These are phyloP conservation scores for Sphaerophoria rueppellii DNA, from an alignment of 2,888 invertebrate genomes.

Conservation along the genomic window DNA sequence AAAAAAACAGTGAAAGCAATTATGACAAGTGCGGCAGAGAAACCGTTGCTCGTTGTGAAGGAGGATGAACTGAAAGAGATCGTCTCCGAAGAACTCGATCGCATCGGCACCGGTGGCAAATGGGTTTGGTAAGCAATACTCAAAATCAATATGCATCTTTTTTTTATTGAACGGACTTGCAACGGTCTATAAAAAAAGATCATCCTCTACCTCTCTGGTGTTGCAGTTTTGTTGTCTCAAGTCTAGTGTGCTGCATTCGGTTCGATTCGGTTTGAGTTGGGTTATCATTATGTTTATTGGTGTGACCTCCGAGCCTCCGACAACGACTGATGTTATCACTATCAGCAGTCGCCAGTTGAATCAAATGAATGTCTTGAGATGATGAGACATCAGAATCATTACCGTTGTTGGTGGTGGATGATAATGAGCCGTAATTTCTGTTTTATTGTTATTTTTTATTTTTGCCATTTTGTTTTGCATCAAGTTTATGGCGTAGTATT, in stretches of 20 bases:
- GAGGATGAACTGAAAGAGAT: conserved; percentile 80
- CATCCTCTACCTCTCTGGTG: not conserved
- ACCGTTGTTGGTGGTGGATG: conserved; percentile 41
- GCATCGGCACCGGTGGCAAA: conserved; percentile 80
- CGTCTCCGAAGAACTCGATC: conserved; percentile 80
- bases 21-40: conserved; percentile 53
- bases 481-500: conserved; percentile 8
- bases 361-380: conserved; percentile 23
- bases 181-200: conserved; percentile 18
- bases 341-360: not conserved
- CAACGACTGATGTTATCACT: conserved; percentile 11
- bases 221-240: not conserved
- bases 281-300: conserved; percentile 34
- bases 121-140: conserved; percentile 80
- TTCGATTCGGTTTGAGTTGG: not conserved
- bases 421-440: conserved; percentile 24
- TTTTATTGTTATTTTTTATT: conserved; percentile 11
- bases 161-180: conserved; percentile 8
- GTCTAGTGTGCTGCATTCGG: not conserved
- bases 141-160: not conserved
- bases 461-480: not conserved
- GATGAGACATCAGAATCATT: conserved; percentile 21
- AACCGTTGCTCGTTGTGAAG: conserved; percentile 73
- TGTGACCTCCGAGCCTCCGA: conserved; percentile 27
- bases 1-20: conserved; percentile 36